A percentile compares a stretch with the other conserved stretches of the same genome.
phyloP scores from a whole-genome alignment of 2,888 invertebrate species.

The Meiosimyza decipiens region DNA sequence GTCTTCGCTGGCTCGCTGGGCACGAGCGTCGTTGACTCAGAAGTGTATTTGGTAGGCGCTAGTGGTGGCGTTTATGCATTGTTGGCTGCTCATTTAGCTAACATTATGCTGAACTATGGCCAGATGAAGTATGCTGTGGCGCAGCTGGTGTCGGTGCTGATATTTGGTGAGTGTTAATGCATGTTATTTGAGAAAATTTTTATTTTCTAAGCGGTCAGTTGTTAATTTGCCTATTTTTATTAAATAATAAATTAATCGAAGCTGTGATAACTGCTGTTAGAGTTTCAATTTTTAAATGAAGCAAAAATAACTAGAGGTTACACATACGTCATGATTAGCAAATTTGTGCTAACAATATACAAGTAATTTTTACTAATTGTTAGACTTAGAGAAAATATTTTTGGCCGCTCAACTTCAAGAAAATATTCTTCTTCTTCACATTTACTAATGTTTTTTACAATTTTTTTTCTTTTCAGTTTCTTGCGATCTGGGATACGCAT shows the following conservation, averaged over 20 bases:
- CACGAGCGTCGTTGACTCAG: constrained; percentile 92
- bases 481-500: constrained; percentile 93
- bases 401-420: constrained; percentile 1
- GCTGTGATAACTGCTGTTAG: no score
- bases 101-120: constrained; percentile 93
- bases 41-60: constrained; percentile 95
- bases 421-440: constrained; percentile 46
- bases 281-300: no score
- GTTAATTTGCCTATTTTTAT: no score
- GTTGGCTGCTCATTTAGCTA: constrained; percentile 94
- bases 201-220: no score
- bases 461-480: constrained; percentile 69
- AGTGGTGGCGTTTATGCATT: constrained; percentile 99
- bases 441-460: not conserved
- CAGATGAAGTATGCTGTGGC: constrained; percentile 95
- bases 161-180: constrained; percentile 77
- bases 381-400: no score
- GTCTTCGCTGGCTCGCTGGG: constrained; percentile 86
- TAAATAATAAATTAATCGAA: no score
- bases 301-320: no score
- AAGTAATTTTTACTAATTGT: no score
- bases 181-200: no score
- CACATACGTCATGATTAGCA: no score
- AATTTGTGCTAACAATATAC: no score
- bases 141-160: constrained; percentile 88